Percentiles rank a stretch among this genome's conserved stretches.
Evolutionary conservation across 2,797 vertebrate genomes (phyloP).

Genomic region (Brachyalestes nurse): DNA sequence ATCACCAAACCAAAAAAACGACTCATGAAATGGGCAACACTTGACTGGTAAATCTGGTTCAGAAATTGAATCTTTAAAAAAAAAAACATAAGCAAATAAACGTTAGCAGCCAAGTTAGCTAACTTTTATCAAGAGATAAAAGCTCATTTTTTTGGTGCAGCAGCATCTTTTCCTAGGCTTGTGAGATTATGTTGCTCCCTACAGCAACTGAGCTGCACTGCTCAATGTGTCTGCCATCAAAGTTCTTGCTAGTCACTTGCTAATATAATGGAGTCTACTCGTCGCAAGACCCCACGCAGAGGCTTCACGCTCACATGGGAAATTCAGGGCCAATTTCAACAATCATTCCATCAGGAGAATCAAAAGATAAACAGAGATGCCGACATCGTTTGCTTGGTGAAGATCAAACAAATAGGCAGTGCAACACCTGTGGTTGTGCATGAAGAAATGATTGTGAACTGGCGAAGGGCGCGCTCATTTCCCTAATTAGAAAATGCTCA

Average conservation of each 20-base stretch:
- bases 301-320: constrained; percentile 17
- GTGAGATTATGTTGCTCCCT: constrained; percentile 36
- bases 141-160: constrained; percentile 22
- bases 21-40: background rate
- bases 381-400: constrained; percentile 55
- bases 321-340: constrained; percentile 51
- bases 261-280: constrained; percentile 43
- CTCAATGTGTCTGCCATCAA: constrained; percentile 18
- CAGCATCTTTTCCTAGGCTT: constrained; percentile 24
- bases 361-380: constrained; percentile 57
- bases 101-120: constrained; percentile 22
- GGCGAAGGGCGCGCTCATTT: constrained; percentile 36
- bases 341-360: constrained; percentile 67
- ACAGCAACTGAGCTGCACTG: constrained; percentile 17
- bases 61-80: constrained; percentile 14
- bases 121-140: constrained; percentile 39
- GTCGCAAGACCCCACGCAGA: constrained; percentile 29
- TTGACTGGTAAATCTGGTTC: constrained; percentile 4
- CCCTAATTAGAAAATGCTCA: constrained; percentile 43
- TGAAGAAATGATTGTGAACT: constrained; percentile 39
- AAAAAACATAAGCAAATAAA: constrained; percentile 21
- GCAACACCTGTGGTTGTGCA: constrained; percentile 49
- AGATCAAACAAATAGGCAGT: constrained; percentile 56
- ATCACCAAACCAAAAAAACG: constrained; percentile 35
- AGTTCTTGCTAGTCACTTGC: constrained; percentile 22